A percentile compares a stretch with the other conserved stretches of the same genome.
phyloP scores from a whole-genome alignment of 2,113 vertebrate genomes.

The Chitala chitala region DNA sequence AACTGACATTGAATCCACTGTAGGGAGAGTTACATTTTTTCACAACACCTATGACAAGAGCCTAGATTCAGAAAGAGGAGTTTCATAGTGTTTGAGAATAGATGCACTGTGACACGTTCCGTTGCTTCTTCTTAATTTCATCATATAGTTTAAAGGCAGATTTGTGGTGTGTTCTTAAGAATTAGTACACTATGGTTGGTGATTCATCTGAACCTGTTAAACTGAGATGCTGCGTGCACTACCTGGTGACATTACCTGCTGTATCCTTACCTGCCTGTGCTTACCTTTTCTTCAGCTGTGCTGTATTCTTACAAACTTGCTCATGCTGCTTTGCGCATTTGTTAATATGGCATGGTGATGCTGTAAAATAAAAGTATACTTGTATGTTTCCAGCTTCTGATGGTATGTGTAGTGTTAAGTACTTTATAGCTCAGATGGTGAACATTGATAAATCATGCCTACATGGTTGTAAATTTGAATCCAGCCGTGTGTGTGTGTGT shows the following conservation, averaged over 20 bases:
- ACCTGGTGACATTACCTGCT: neutral
- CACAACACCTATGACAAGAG: neutral
- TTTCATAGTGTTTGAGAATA: neutral
- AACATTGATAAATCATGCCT: neutral
- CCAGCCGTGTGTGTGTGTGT: no score
- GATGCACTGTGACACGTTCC: neutral
- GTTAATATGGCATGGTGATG: constrained; percentile 5
- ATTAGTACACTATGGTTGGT: constrained; percentile 11
- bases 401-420: neutral
- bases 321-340: neutral
- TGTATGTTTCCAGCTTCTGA: neutral
- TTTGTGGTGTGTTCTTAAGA: neutral
- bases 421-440: neutral
- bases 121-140: neutral
- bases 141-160: neutral
- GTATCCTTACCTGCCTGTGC: neutral
- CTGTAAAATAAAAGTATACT: neutral
- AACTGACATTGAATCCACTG: neutral
- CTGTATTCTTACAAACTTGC: constrained; percentile 1
- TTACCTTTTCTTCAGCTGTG: neutral
- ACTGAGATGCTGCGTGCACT: neutral
- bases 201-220: constrained; percentile 5
- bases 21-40: neutral
- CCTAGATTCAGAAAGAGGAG: neutral
- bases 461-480: neutral